Conservation (phyloP, 92 coral and sea anemone species). For the Actinernus sp. region DNA sequence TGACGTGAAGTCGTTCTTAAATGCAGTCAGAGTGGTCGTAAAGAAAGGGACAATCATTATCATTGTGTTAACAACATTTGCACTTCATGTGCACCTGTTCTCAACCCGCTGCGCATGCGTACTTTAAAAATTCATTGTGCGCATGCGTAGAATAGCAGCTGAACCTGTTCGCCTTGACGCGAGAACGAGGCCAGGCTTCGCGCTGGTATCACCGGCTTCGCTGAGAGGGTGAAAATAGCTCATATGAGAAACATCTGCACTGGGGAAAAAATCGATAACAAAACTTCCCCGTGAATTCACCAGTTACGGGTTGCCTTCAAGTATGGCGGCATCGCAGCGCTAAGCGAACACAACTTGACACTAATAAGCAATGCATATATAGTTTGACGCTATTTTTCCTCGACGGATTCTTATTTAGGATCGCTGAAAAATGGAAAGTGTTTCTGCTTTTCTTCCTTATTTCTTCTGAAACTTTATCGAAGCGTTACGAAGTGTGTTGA, state of each 20-base stretch:
- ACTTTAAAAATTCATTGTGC: slow-evolving; percentile 77
- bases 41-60: slow-evolving; percentile 99
- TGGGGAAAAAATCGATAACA: slow-evolving; percentile 61
- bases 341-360: no score
- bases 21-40: slow-evolving; percentile 99
- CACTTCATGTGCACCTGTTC: slow-evolving; percentile 99
- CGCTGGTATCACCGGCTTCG: slow-evolving; percentile 64
- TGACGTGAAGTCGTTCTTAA: slow-evolving; percentile 99
- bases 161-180: slow-evolving; percentile 90
- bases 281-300: slow-evolving; percentile 17
- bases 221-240: slow-evolving; percentile 69
- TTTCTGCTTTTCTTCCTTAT: no score
- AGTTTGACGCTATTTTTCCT: no score
- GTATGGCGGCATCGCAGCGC: no score
- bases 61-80: slow-evolving; percentile 99
- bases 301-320: no score
- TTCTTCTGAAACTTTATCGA: slow-evolving; percentile 2
- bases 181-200: slow-evolving; percentile 73
- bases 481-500: slow-evolving; percentile 52
- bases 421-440: no score
- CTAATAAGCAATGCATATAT: no score
- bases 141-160: slow-evolving; percentile 96
- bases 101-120: slow-evolving; percentile 93
- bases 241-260: slow-evolving; percentile 86
- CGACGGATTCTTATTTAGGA: no score